Percentiles rank a stretch among this genome's conserved stretches.
phyloP scores from a whole-genome alignment of 2,113 vertebrate species.

The Polypterus bichir region DNA sequence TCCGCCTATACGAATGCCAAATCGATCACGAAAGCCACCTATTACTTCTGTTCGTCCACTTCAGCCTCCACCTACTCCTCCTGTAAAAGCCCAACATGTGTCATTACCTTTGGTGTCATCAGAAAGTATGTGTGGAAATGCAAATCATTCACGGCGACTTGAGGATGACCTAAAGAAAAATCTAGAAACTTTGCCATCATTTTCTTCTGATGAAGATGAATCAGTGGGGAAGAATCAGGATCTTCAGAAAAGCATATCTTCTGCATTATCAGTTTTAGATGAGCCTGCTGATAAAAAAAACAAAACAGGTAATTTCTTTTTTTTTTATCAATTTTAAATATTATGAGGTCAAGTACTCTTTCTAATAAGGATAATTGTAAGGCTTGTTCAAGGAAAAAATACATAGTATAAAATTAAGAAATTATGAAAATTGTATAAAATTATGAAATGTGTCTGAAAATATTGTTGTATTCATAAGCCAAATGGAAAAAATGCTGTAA shows the following conservation, averaged over 20 bases:
- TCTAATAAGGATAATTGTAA: too few relatives aligned
- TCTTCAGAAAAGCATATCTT: slow-evolving; percentile 75
- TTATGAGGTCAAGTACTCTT: too few relatives aligned
- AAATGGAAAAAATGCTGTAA: too few relatives aligned
- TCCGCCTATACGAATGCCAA: slow-evolving; percentile 70
- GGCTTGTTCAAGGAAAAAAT: too few relatives aligned
- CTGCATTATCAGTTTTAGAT: slow-evolving; percentile 69
- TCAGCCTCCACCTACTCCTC: slow-evolving; percentile 39
- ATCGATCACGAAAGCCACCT: slow-evolving; percentile 66
- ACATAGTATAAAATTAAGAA: too few relatives aligned
- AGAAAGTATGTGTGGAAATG: slow-evolving; percentile 42
- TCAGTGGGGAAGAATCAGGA: slow-evolving; percentile 74
- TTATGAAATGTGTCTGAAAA: too few relatives aligned
- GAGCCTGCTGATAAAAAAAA: slow-evolving; percentile 69
- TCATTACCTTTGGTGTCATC: slow-evolving; percentile 34
- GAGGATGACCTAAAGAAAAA: slow-evolving; percentile 80
- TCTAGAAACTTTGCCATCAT: slow-evolving; percentile 73
- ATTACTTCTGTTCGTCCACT: slow-evolving; percentile 49
- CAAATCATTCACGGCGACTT: slow-evolving; percentile 52
- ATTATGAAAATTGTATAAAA: too few relatives aligned
- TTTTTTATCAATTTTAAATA: too few relatives aligned
- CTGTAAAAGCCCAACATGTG: slow-evolving; percentile 45
- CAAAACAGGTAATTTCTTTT: slow-evolving; percentile 55
- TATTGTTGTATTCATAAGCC: too few relatives aligned
- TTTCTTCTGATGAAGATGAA: slow-evolving; percentile 94